Base-by-base conservation (phyloP, 2,888 invertebrate genomes). In the Pheosia gnoma region DNA sequence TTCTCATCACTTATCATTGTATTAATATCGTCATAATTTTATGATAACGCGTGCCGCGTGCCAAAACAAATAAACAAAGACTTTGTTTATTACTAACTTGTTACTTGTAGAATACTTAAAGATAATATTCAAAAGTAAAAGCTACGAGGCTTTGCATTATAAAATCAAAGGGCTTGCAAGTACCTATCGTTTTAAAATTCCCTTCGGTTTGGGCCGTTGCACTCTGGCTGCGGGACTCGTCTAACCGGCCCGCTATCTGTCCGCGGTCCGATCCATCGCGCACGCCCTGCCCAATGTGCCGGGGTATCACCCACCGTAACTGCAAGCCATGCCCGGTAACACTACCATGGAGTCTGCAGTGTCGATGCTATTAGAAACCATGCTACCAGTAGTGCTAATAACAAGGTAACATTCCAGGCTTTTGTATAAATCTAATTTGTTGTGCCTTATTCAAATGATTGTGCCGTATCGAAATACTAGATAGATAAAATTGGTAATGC, bases 211-310 rank as follows among this genome's bases (percentile, higher is more conserved):
- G 92, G 93, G 93, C 88, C 91, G 86, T 92, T 93, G 93, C 93
- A 92, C 93, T 90, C 88, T 72, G 80, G 80, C 83, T 81, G 79
- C 77, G 83, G 86, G 91, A 93, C 93, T 88, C 88, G 93, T 93
- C 86, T 89, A 91, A 93, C 93, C 93, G 93, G 93, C 89, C 93
- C 85, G 79, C 90, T 93, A 93, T 93, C 93, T 89, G 92, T 83
- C 82, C 86, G 83, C 83, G 83, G 85, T 82, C 83, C 91, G 91
- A 92, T 89, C 89, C 92, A 93, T 93, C 92, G 90, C 86, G 80
- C 85, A 79, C 79, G 78, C 81, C 83, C 81, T 84, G 82, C 81
- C 85, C 89, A 85, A 84, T 83, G 85, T 77, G 72, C 85, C 81
- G 82, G 85, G 82, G 74, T 90, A 90, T 89, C 90, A 89, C 87